Evolutionary conservation across 2,888 invertebrate species (phyloP).

Genomic region (Dromius quadrimaculatus): DNA sequence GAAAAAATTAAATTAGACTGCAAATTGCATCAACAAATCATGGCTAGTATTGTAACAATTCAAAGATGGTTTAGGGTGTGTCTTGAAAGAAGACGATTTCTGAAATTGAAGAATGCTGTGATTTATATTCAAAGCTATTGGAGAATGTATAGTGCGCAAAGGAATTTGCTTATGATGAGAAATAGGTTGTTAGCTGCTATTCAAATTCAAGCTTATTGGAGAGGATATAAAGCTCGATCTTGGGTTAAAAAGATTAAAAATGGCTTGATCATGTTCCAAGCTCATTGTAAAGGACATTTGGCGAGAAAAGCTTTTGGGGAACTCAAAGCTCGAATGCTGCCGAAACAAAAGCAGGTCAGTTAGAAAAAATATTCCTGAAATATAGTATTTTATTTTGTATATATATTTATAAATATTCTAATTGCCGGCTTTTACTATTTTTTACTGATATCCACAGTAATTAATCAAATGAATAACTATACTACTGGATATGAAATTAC

Average conservation of each 20-base stretch:
- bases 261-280: conserved; percentile 77
- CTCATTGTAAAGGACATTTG: conserved; percentile 77
- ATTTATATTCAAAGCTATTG: conserved; percentile 82
- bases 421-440: no score
- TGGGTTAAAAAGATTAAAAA: conserved; percentile 76
- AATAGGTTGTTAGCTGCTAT: conserved; percentile 72
- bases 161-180: conserved; percentile 66
- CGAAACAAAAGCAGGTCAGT: conserved; percentile 52
- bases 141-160: conserved; percentile 75
- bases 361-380: neutral
- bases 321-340: conserved; percentile 59
- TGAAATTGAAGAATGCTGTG: conserved; percentile 79
- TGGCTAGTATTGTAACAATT: conserved; percentile 91
- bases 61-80: conserved; percentile 92
- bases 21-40: conserved; percentile 92
- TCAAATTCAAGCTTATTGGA: conserved; percentile 85
- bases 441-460: no score
- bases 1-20: conserved; percentile 94
- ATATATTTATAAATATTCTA: neutral
- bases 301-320: conserved; percentile 71
- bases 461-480: no score
- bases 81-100: conserved; percentile 82
- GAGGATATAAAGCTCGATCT: conserved; percentile 75
- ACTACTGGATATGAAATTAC: no score
- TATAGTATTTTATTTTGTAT: neutral